Percentiles rank a stretch among this genome's conserved stretches.
These are phyloP conservation scores for Lasioglossum baleicum DNA, from an alignment of 1,140 invertebrate genomes.

Conservation along the genomic window DNA sequence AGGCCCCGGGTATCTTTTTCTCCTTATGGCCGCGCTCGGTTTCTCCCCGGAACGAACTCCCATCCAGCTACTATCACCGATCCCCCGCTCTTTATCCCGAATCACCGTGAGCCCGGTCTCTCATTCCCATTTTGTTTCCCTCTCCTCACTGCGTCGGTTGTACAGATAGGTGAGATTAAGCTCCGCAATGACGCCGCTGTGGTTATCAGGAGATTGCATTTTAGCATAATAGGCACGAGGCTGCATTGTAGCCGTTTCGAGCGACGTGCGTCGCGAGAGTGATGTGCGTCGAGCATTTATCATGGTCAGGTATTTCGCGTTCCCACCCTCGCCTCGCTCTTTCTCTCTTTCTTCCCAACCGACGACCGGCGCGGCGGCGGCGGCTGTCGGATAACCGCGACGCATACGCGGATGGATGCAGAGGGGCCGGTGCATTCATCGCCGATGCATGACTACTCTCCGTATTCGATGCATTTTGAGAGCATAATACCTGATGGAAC, in stretches of 20 bases:
- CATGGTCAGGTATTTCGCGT: constrained; percentile 55
- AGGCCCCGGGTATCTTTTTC: constrained; percentile 14
- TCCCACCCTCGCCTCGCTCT: neutral
- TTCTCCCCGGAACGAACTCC: constrained; percentile 47
- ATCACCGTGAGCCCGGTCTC: constrained; percentile 49
- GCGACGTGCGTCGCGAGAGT: constrained; percentile 59
- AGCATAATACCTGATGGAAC: constrained; percentile 39
- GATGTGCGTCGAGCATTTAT: constrained; percentile 65
- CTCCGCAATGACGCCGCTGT: constrained; percentile 50
- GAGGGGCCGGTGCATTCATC: constrained; percentile 19
- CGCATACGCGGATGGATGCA: constrained; percentile 7
- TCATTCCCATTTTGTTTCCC: constrained; percentile 62
- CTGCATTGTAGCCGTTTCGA: constrained; percentile 54
- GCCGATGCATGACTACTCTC: constrained; percentile 25
- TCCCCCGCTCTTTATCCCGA: constrained; percentile 55
- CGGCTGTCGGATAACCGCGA: constrained; percentile 5
- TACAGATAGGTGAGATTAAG: constrained; percentile 67
- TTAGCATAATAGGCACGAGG: constrained; percentile 66
- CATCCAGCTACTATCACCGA: constrained; percentile 51
- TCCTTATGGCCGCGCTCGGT: neutral
- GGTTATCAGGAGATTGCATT: constrained; percentile 72
- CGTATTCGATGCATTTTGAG: constrained; percentile 43
- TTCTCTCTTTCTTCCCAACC: constrained; percentile 1
- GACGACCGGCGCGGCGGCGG: no score
- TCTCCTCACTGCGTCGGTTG: constrained; percentile 15